Evolutionary conservation across 2,888 invertebrate species (phyloP), one percentile per base, ranked within the genome.

Genomic region (Drosophila mimica): DNA sequence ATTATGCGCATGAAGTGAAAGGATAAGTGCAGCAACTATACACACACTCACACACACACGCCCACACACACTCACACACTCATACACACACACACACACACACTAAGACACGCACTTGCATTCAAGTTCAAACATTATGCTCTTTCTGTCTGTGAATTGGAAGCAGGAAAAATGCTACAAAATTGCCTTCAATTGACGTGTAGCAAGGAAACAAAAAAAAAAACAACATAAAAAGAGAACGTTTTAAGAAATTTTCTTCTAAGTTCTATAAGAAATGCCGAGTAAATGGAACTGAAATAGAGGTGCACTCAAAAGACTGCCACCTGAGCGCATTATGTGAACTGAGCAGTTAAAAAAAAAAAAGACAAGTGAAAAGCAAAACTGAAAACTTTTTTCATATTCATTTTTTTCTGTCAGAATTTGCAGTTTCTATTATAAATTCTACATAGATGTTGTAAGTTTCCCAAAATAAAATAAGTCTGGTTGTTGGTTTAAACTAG

Each of bases 1-100:
- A 89, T 89, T 89, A 89, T 91, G 89, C 89, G 76, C 91, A 90
- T 89, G 82, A 91, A 91, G 82, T 89, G 90, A 90, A 91, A 89
- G 90, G 83, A 91, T 91, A 90, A 89, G 85, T 89, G 90, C 89
- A 89, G 73, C 76, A 76, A 77, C 74, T 81, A 79, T 38, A 71
- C 67, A 70, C 62, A 49, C 57, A 48, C 15, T 53, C 63, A 34
- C 52, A 58, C 31, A 54, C 56, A 59, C 30, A 59, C 60, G 68
- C 58, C 60, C 33, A 62, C 48, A 52, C 17, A 15, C 15, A 49
- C 54, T 43, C 62, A 62, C 43, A 62, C 53, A 69, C 67, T 66
- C 62, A 48, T 53, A 43, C 13, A 64, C 58, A 40, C 49, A 54
- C 34, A 53, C 52, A 57, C 34, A 58, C 60, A 73, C 38, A 60